These are phyloP conservation scores for Tuberolachnus salignus DNA, from an alignment of 2,888 invertebrate genomes.

Conservation along the genomic window DNA sequence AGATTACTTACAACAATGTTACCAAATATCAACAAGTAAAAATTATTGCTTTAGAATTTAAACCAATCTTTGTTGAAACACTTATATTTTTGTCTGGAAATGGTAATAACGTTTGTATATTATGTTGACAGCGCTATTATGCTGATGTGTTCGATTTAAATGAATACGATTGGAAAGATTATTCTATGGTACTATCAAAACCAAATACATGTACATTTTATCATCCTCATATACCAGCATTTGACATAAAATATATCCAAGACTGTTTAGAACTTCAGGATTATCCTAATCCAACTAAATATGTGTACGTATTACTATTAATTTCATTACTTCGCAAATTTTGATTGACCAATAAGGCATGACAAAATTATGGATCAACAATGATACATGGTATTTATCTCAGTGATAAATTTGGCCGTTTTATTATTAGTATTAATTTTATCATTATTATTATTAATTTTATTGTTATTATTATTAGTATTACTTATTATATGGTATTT, in stretches of 20 bases:
- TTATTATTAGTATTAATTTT: too few relatives aligned
- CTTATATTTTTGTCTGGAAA: neutral
- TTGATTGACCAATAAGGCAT: too few relatives aligned
- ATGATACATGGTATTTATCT: too few relatives aligned
- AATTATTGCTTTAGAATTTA: too few relatives aligned
- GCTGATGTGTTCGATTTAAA: neutral
- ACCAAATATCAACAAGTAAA: neutral
- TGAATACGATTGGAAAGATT: neutral
- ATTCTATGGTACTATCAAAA: neutral
- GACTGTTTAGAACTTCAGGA: slow-evolving; percentile 22
- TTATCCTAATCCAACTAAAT: slow-evolving; percentile 15
- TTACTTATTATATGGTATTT: too few relatives aligned
- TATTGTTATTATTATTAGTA: too few relatives aligned
- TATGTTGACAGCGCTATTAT: neutral
- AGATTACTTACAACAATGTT: neutral
- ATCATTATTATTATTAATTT: too few relatives aligned
- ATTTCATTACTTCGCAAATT: too few relatives aligned
- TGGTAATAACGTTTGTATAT: neutral
- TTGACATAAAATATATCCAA: slow-evolving; percentile 30
- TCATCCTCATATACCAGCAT: slow-evolving; percentile 2
- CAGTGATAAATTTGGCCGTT: too few relatives aligned
- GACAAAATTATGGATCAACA: too few relatives aligned
- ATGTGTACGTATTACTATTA: slow-evolving; percentile 15
- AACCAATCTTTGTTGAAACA: neutral
- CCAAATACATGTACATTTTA: neutral